These are phyloP conservation scores for Hybos culiciformis DNA, from an alignment of 2,888 invertebrate genomes.

Conservation along the genomic window DNA sequence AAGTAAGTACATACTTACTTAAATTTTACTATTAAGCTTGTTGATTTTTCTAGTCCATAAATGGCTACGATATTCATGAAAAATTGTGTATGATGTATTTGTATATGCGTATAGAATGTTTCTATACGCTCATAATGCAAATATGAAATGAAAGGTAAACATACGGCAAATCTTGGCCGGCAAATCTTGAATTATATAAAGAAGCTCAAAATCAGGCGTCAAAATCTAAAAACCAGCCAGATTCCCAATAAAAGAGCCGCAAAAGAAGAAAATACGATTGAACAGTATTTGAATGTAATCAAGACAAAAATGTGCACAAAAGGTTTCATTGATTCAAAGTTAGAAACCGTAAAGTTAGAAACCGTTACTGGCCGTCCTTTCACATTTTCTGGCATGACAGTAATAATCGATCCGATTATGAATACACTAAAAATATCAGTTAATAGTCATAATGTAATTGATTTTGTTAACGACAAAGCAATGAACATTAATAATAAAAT, in stretches of 20 bases:
- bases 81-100: too few species aligned
- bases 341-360: background rate
- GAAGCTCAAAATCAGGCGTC: background rate
- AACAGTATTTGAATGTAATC: background rate
- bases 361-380: background rate
- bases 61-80: background rate
- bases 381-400: background rate
- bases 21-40: background rate
- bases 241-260: background rate
- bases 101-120: background rate
- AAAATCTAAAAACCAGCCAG: background rate
- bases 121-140: background rate
- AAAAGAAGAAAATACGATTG: background rate
- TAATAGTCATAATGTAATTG: background rate
- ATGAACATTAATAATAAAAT: background rate
- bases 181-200: background rate
- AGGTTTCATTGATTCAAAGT: background rate
- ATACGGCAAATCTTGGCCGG: background rate
- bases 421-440: background rate
- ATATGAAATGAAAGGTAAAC: background rate
- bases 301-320: background rate
- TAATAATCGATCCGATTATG: background rate
- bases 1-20: background rate
- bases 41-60: background rate
- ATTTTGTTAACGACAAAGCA: background rate